Base-by-base conservation (phyloP, 2,113 vertebrate genomes). In the Centrocercus urophasianus region DNA sequence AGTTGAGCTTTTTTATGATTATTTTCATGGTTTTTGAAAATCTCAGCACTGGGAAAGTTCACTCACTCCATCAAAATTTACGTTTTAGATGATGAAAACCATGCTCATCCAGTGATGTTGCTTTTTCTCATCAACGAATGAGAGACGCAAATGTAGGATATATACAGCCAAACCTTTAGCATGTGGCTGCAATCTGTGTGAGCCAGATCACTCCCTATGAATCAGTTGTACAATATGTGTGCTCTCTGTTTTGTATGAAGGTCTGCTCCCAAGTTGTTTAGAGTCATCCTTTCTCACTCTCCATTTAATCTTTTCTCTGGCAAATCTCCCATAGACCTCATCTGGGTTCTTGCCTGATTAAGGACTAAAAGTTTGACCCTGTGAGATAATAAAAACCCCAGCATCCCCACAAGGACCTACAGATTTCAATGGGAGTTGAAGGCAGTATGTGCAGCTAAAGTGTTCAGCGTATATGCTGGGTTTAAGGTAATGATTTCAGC, bases 341-440 rank as follows among this genome's bases (percentile, higher is more conserved):
- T 81, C 90, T 95, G 90, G 90, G 84, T 78, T 82, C 48, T 86
- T 95, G 88, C 91, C 91, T 95, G 90, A 95, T 95, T 88, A 90
- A 90, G 76, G 93, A 78, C 73, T 94, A 75, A 81, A 61, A 88
- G 70, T 63, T 93, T 92, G 86, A 91, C 83, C 86, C 71, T 84
- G n/a, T 89, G 94, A 93, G 89, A 82, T 87, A 91, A 90, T 92
- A 94, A 93, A 80, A 88, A 22, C 22, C 12, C 11, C 74, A 92
- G 42, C 40, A 81, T 94, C 76, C 56, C 79, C 82, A 28, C 42
- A 83, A 88, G 57, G 66, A 86, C 79, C 63, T 48, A 15, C 27
- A 59, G 59, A 45, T 89, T 92, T 90, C 80, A 76, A 13, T 82
- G 71, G 63, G 83, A 93, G 13, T 45, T 93, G 66, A 66, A 93